phyloP scores from a whole-genome alignment of 2,113 vertebrate genomes.

The Riparia riparia region DNA sequence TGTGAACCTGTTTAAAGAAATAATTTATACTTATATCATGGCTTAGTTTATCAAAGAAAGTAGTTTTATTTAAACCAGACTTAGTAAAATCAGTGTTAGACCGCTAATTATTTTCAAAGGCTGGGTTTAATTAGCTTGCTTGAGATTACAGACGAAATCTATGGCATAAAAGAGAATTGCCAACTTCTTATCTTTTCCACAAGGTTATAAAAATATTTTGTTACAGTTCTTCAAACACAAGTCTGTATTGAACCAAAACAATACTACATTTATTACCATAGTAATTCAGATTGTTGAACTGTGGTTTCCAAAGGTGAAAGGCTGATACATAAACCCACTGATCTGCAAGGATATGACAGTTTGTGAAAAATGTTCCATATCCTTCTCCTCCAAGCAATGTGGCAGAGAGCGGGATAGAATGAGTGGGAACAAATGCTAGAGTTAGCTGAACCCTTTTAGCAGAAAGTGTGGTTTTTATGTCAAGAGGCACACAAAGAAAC shows the following conservation, averaged over 20 bases:
- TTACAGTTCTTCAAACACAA: conserved; percentile 45
- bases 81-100: background rate
- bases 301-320: conserved; percentile 56
- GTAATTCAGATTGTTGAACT: conserved; percentile 49
- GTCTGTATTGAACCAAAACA: conserved; percentile 9
- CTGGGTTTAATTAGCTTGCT: conserved; percentile 32
- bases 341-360: background rate
- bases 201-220: conserved; percentile 60
- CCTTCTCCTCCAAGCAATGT: background rate
- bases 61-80: conserved; percentile 38
- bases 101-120: conserved; percentile 19
- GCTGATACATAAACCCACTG: conserved; percentile 47
- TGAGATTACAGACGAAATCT: conserved; percentile 12
- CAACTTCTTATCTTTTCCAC: conserved; percentile 34
- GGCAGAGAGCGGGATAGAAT: background rate
- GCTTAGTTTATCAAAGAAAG: background rate
- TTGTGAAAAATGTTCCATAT: background rate
- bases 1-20: background rate
- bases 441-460: background rate
- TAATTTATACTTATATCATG: background rate
- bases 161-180: conserved; percentile 24
- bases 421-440: background rate
- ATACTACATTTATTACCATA: conserved; percentile 32
- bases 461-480: background rate
- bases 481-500: background rate